Base-by-base conservation (phyloP, 1,140 invertebrate species). In the Adelges cooleyi region DNA sequence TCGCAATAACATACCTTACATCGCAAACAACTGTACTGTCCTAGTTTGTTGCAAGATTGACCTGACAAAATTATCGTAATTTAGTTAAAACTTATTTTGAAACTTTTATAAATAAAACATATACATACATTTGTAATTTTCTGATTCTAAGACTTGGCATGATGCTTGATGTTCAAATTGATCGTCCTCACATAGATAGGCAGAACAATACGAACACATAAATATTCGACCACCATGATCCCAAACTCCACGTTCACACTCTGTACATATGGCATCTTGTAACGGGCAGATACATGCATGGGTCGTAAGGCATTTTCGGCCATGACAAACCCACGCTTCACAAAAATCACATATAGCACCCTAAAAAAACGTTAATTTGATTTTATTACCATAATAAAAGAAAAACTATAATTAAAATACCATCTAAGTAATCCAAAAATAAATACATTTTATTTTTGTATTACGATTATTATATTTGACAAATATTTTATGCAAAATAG, bases 121-220 rank as follows among this genome's bases (percentile, higher is more conserved):
- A 46, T 22, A 76, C 78, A 82, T 80, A 90, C 93, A 97, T 80
- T 97, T 97, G 72, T 87, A 94, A 72, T 81, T 92, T 74, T 90
- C 93, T 2, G 90, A 86, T 72, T 97, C 93, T 2, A 98, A 75
- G 49, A 94, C 87, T 79, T 95, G 93, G 74, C 94, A 98, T 1
- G 90, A 95, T 9, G 94, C 94, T 79, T 98, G 94, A 78, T 98
- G 94, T 74, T 98, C 94, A 81, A 98, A 97, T 76, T 98, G 94
- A 77, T 98, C 94, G 78, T 98, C 94, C 78, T 98, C 94, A 77
- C 94, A 98, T 1, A 98, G 79, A 73, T 87, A 94, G 59, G 84
- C 88, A 70, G 84, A 77, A 74, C 94, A 97, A 76, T 92, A 97
- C 49, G 89, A 92, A 75, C 94, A 98, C 69, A 84, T 84, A 73